Conservation (phyloP, 2,888 invertebrate species). For the Drosophila incognita region DNA sequence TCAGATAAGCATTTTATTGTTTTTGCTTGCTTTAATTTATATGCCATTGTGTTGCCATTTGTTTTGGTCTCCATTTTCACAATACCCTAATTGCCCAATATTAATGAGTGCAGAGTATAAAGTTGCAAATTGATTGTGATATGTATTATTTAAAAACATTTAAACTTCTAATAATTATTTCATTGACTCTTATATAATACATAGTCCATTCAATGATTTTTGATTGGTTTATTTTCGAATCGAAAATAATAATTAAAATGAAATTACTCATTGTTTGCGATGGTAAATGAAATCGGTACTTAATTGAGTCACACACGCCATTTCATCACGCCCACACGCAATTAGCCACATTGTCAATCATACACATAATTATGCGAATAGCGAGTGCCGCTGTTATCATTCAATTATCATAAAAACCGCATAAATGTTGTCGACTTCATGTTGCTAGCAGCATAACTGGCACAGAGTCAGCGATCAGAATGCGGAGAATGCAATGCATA, state of each 20-base stretch:
- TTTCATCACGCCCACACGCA: background rate
- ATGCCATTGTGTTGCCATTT: background rate
- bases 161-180: conserved; percentile 27
- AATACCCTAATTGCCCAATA: background rate
- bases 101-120: background rate
- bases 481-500: background rate
- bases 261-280: background rate
- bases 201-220: background rate
- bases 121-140: background rate
- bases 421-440: background rate
- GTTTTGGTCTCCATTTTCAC: background rate
- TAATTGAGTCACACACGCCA: background rate
- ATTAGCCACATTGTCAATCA: background rate
- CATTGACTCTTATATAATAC: background rate
- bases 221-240: background rate
- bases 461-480: conserved; percentile 12
- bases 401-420: conserved; percentile 2
- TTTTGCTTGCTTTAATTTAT: background rate
- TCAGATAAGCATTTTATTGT: background rate
- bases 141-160: background rate
- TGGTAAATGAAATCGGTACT: background rate
- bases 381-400: background rate
- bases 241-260: background rate
- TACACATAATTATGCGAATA: background rate
- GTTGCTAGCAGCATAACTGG: conserved; percentile 1